These are phyloP conservation scores for Eudasyphora cyanicolor DNA, from an alignment of 2,888 invertebrate species.

Conservation along the genomic window DNA sequence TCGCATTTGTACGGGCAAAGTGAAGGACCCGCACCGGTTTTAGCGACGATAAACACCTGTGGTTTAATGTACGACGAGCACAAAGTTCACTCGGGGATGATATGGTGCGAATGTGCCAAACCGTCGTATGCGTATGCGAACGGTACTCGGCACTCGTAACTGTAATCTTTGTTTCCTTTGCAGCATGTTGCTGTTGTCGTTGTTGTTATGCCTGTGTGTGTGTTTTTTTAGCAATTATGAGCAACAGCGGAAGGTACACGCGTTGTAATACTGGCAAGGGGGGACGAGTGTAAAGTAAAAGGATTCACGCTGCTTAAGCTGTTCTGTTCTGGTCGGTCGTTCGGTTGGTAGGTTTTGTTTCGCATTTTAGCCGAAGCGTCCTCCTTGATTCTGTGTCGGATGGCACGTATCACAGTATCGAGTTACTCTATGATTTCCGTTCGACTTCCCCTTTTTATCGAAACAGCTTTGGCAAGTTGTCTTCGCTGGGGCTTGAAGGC, in stretches of 20 bases:
- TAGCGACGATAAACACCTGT: conserved; percentile 58
- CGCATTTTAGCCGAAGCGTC: conserved; percentile 50
- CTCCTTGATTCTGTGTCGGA: conserved; percentile 22
- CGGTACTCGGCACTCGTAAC: conserved; percentile 16
- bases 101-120: conserved; percentile 55
- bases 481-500: conserved; percentile 55
- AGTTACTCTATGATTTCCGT: conserved; percentile 77
- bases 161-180: conserved; percentile 27
- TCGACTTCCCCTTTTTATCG: conserved; percentile 47
- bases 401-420: conserved; percentile 80
- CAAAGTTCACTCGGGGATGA: conserved; percentile 44
- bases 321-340: too few species aligned
- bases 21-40: conserved; percentile 31
- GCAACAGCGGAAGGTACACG: conserved; percentile 55
- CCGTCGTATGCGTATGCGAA: conserved; percentile 36
- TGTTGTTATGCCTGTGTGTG: too few species aligned
- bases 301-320: conserved; percentile 58
- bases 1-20: conserved; percentile 38
- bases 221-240: conserved; percentile 55
- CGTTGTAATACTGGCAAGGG: conserved; percentile 29
- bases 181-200: conserved; percentile 31
- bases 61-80: conserved; percentile 37
- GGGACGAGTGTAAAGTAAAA: conserved; percentile 13
- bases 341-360: too few species aligned
- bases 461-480: conserved; percentile 15